A percentile compares a stretch with the other conserved stretches of the same genome.
phyloP scores from a whole-genome alignment of 2,888 invertebrate species.

The Ypsolopha sequella region DNA sequence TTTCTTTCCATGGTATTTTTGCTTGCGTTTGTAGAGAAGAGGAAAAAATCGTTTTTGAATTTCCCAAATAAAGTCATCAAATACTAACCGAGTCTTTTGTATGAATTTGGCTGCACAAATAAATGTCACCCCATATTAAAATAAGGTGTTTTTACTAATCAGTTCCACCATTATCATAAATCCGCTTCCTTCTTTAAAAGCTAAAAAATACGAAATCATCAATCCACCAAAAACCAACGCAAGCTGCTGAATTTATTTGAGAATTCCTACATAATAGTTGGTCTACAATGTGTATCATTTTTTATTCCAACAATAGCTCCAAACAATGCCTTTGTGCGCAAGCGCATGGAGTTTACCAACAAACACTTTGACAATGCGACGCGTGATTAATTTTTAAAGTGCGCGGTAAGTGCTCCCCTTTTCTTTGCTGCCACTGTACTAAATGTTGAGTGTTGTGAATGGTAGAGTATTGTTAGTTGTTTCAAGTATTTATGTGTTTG shows the following conservation, averaged over 20 bases:
- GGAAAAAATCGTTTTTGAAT: too few species aligned
- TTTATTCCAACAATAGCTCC: conserved; percentile 8
- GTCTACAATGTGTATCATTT: conserved; percentile 14
- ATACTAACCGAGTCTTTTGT: too few species aligned
- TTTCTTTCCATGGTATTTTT: too few species aligned
- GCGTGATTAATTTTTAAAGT: conserved; percentile 61
- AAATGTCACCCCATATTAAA: too few species aligned
- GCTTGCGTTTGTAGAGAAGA: too few species aligned
- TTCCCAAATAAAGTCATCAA: too few species aligned
- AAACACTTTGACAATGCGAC: conserved; percentile 40
- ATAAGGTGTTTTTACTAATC: too few species aligned
- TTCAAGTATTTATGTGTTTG: neutral
- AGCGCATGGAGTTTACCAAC: conserved; percentile 55
- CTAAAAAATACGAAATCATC: conserved; percentile 34
- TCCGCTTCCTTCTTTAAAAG: neutral
- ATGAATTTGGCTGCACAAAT: too few species aligned
- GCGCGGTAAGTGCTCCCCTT: conserved; percentile 38
- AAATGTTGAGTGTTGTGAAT: conserved; percentile 16
- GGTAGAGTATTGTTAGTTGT: conserved; percentile 6
- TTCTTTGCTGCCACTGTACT: conserved; percentile 13
- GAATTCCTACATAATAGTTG: conserved; percentile 17
- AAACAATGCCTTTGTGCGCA: conserved; percentile 33
- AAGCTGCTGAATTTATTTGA: conserved; percentile 36
- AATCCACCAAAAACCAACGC: conserved; percentile 23
- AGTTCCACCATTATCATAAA: neutral